Base-by-base conservation (phyloP, 2,797 vertebrate species). In the Amblyraja radiata region DNA sequence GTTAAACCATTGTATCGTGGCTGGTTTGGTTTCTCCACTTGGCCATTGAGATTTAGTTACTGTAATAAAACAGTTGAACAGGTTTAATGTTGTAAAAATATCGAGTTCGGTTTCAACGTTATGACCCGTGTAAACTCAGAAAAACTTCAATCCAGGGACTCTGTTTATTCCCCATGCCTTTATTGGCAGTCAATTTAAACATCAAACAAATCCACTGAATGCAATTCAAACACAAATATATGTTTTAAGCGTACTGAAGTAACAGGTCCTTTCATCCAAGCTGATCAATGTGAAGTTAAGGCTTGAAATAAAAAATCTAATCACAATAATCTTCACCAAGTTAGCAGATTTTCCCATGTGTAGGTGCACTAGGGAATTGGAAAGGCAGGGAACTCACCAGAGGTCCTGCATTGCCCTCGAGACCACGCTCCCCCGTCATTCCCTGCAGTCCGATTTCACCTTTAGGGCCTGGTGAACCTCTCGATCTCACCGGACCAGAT, bases 321-420 rank as follows among this genome's bases (percentile, higher is more conserved):
- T 5, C 63, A 6, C 28, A 18, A 63, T 86, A 86, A 32, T 86
- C 63, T 63, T 65, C 18, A 11, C n/a, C 5, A 18, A 90, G 14
- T n/a, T 6, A 0, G 65, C 2, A 65, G 11, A 10, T 73, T 23
- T 65, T 46, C 63, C 9, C 8, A 9, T 11, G 10, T 58, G 9
- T 39, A 10, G 9, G 1, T 46, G 25, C 39, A 90, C 1, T 1
- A 78, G 32, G 9, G 11, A 36, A 39, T 39, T 14, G 13, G 39
- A 39, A 80, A 80, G 21, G 32, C 71, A 74, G 14, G 4, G 5
- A 4, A 92, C 90, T 58, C 46, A 92, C 90, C 36, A 28, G 1
- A 1, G 14, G 39, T 28, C 98, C 98, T 0, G 36, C 81, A 0
- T 95, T 96, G 94, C 98, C 98, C 94, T 97, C 96, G 10, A 91